Evolutionary conservation across 2,113 vertebrate genomes (phyloP), one percentile per base, ranked within the genome.

Genomic region (Sarotherodon lohbergeri): DNA sequence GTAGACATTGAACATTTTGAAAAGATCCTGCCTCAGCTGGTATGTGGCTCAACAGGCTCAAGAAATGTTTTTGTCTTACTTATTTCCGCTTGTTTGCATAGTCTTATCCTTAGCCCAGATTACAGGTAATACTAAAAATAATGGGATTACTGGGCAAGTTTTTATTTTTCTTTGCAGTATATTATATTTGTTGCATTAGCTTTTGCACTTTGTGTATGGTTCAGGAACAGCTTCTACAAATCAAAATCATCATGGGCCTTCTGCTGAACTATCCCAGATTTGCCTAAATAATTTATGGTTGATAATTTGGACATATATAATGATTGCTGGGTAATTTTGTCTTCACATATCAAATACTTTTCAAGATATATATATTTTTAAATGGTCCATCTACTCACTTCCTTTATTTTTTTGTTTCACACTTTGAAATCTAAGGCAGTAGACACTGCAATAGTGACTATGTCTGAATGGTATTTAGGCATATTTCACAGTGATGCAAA

Each of bases 1-100:
- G 93, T 96, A 4, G 93, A 96, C 56, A 92, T 97, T 12, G 96
- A 97, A 76, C 96, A 97, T 89, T 96, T 97, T 93, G 96, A 97
- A 63, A 97, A 96, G 94, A 93, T 97, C 46, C 92, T 97, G 5
- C 97, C 96, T 48, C 96, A 97, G 79, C 90, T 97, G 95, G 96
- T 97, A 85, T 22, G 96, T 90, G 68, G 36, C 16, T 61, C 27
- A 82, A 34, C 34, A 29, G n/a, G 3, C 24, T 82, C 13, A 6
- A 39, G 3, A n/a, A 78, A 78, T 13, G 27, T 32, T 2, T 50
- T 78, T 1, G 1, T 76, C 48, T 17, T 11, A 29, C 13, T 57
- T 57, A 13, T 43, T 43, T 71, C n/a, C 4, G 4, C 22, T 24
- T 73, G 34, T 68, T 68, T 39, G 34, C 19, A 68, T 39, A 13